Conservation (phyloP, 2,888 invertebrate species). For the Polyploca ridens region DNA sequence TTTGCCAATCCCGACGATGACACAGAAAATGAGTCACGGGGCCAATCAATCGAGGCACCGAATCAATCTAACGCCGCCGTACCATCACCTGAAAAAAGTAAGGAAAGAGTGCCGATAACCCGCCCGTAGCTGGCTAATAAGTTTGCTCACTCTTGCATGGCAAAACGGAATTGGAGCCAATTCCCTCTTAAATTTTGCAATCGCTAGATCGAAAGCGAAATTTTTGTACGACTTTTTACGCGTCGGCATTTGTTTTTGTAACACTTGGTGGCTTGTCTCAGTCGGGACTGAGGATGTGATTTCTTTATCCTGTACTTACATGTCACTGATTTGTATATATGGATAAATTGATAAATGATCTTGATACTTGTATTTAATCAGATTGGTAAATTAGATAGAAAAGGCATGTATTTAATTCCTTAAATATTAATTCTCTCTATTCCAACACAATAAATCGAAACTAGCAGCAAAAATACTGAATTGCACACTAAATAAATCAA, state of each 20-base stretch:
- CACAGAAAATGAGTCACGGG: constrained; percentile 67
- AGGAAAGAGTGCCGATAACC: constrained; percentile 64
- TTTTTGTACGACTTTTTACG: constrained; percentile 40
- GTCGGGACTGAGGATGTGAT: background rate
- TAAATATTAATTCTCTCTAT: too few species aligned
- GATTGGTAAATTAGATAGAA: too few species aligned
- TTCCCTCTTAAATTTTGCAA: constrained; percentile 58
- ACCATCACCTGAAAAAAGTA: constrained; percentile 73
- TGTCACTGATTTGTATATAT: background rate
- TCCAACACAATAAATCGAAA: too few species aligned
- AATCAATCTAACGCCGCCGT: constrained; percentile 68
- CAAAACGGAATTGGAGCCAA: constrained; percentile 72
- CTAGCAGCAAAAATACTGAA: too few species aligned
- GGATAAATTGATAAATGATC: too few species aligned
- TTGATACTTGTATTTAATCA: too few species aligned
- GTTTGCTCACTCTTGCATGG: constrained; percentile 81
- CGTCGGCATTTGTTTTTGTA: background rate
- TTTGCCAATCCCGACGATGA: constrained; percentile 29
- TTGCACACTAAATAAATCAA: too few species aligned
- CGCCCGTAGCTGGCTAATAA: constrained; percentile 69
- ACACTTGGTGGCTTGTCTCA: background rate
- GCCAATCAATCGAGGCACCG: constrained; percentile 67
- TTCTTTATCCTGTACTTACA: background rate
- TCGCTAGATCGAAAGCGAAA: constrained; percentile 60
- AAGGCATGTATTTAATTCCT: too few species aligned